A percentile compares a stretch with the other conserved stretches of the same genome.
These are phyloP conservation scores for Calameuta pallipes DNA, from an alignment of 2,888 invertebrate species.

Conservation along the genomic window DNA sequence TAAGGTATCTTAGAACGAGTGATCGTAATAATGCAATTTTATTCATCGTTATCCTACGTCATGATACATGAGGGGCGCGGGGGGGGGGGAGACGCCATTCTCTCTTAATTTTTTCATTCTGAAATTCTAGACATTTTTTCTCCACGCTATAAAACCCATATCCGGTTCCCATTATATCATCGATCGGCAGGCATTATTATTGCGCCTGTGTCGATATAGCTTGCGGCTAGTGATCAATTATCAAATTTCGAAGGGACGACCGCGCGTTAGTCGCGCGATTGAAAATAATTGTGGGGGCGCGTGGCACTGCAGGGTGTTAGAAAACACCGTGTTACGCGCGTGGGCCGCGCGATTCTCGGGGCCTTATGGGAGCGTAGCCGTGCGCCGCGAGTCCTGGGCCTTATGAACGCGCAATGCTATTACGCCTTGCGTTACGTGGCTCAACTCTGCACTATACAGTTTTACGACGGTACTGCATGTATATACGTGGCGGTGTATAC, in stretches of 20 bases:
- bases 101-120: neutral
- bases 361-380: neutral
- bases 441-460: neutral
- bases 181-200: neutral
- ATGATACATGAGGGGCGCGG: too few relatives aligned
- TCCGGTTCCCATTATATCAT: conserved; percentile 17
- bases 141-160: neutral
- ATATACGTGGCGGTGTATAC: neutral
- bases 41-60: neutral
- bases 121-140: neutral
- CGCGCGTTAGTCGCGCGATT: neutral
- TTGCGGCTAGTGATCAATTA: neutral
- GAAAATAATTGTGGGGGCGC: conserved; percentile 21
- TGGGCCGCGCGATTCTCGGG: conserved; percentile 37
- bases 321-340: conserved; percentile 60
- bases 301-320: conserved; percentile 50
- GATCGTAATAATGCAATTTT: neutral
- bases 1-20: neutral
- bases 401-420: conserved; percentile 12
- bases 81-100: neutral
- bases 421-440: neutral
- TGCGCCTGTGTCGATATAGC: neutral
- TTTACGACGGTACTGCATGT: neutral
- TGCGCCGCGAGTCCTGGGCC: neutral
- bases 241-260: conserved; percentile 3